A percentile compares a stretch with the other conserved stretches of the same genome.
Evolutionary conservation across 2,113 vertebrate genomes (phyloP).

Genomic region (Sebastes fasciatus): DNA sequence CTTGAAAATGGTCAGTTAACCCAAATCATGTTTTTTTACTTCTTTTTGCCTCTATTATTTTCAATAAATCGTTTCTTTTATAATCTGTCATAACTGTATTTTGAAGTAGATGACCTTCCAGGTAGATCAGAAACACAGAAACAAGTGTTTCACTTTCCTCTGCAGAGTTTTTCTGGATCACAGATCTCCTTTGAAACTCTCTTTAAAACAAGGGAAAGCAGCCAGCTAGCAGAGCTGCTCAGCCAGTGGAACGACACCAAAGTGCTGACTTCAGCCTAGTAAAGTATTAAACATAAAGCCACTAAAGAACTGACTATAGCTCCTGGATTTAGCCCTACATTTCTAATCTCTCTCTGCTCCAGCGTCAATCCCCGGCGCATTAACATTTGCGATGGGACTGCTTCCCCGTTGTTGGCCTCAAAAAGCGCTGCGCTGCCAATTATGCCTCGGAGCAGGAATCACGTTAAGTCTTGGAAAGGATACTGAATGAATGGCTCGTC

Average conservation of each 20-base stretch:
- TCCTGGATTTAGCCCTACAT: constrained; percentile 61
- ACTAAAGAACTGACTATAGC: constrained; percentile 57
- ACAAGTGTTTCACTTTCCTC: constrained; percentile 3
- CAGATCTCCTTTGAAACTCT: constrained; percentile 25
- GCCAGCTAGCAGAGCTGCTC: constrained; percentile 28
- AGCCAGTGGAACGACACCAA: constrained; percentile 43
- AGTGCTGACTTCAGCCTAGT: constrained; percentile 68
- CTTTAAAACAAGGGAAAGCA: constrained; percentile 40
- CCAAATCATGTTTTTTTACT: not conserved
- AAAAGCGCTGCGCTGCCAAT: constrained; percentile 55
- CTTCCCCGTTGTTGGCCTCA: constrained; percentile 54
- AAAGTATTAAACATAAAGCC: constrained; percentile 73
- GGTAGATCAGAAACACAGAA: not conserved
- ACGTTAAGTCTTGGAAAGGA: constrained; percentile 69
- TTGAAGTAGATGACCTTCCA: not conserved
- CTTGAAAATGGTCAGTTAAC: not conserved
- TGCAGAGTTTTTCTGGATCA: constrained; percentile 16
- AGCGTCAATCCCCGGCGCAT: constrained; percentile 44
- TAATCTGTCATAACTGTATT: not conserved
- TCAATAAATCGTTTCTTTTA: not conserved
- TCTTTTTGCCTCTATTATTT: no score
- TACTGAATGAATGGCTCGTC: constrained; percentile 71
- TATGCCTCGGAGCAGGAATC: constrained; percentile 63
- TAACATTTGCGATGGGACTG: constrained; percentile 50
- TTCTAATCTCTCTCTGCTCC: constrained; percentile 66